Evolutionary conservation across 2,113 vertebrate genomes (phyloP), one percentile per base, ranked within the genome.

Genomic region (Nesoenas mayeri): DNA sequence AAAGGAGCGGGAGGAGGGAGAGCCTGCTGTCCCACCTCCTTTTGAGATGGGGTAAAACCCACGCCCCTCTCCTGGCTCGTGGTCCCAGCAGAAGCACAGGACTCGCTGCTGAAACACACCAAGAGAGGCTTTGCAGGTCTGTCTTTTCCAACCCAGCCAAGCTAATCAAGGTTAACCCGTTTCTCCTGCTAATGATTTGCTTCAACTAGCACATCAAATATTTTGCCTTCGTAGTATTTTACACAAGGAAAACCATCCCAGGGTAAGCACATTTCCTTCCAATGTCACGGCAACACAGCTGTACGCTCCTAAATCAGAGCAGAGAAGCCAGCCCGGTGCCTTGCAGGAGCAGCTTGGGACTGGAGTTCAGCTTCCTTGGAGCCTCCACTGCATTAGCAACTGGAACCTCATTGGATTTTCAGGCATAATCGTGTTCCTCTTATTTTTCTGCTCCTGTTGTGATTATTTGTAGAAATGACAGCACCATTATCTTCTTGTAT

Each of bases 391-490:
- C 92, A 88, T 78, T 86, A 93, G 85, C 77, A 15, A 86, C 83
- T 80, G 79, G 85, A 91, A 83, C 64, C 15, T 78, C 82, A 53
- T 16, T 87, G 83, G 79, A 84, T 84, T 94, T 96, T 62, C 79
- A 84, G 60, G 56, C 3, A 0, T 64, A 97, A 94, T 93, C 90
- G 87, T 88, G 69, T 62, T 77, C 83, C 85, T 95, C 69, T 92
- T 78, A 88, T 91, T 96, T 93, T 94, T 72, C 83, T 81, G 44
- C 85, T 88, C 85, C 85, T 3, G 29, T 93, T 92, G 93, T 44
- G 85, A 92, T 81, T 97, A 91, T 95, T 92, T 92, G 88, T 93
- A 91, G 48, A 96, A 93, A 86, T 86, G 92, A 96, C 95, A 95
- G 92, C 79, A 79, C 88, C 85, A 81, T 96, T 97, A 95, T 93